These are phyloP conservation scores for Hydrolagus colliei DNA, from an alignment of 2,797 vertebrate genomes.

Conservation along the genomic window DNA sequence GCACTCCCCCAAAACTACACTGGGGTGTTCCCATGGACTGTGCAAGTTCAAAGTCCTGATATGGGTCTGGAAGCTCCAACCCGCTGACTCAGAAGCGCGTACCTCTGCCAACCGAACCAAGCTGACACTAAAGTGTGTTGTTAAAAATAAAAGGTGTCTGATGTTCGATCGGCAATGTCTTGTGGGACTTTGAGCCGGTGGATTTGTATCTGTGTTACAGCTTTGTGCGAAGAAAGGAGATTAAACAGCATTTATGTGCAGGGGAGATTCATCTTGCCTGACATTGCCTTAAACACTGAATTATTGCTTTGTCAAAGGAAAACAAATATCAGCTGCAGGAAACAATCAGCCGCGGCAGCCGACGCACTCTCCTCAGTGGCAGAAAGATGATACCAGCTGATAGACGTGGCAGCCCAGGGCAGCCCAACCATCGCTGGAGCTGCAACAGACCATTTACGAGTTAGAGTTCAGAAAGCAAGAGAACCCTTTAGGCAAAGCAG, in stretches of 20 bases:
- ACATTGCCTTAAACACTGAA: conserved; percentile 32
- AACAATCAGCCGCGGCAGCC: conserved; percentile 12
- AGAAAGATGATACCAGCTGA: not conserved
- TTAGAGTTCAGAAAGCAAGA: not conserved
- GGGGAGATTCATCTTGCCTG: conserved; percentile 22
- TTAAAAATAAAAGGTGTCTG: not conserved
- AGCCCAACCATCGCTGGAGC: not conserved
- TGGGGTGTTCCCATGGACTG: too few species aligned
- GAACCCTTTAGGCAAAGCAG: not conserved
- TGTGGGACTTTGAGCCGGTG: not conserved
- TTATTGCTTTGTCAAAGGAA: conserved; percentile 26
- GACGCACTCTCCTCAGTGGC: not conserved
- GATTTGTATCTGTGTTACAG: conserved; percentile 5
- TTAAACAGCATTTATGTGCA: conserved; percentile 24
- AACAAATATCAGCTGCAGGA: conserved; percentile 25
- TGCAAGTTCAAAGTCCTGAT: too few species aligned
- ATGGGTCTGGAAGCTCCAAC: too few species aligned
- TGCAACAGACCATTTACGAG: not conserved
- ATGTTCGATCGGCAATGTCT: conserved; percentile 14
- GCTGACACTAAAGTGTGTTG: not conserved
- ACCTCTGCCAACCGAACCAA: not conserved
- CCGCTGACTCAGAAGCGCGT: too few species aligned
- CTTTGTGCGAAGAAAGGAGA: conserved; percentile 23
- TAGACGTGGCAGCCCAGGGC: conserved; percentile 7
- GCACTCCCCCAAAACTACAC: too few species aligned